Base-by-base conservation (phyloP, 2,113 vertebrate species). In the Melanerpes aurifrons region DNA sequence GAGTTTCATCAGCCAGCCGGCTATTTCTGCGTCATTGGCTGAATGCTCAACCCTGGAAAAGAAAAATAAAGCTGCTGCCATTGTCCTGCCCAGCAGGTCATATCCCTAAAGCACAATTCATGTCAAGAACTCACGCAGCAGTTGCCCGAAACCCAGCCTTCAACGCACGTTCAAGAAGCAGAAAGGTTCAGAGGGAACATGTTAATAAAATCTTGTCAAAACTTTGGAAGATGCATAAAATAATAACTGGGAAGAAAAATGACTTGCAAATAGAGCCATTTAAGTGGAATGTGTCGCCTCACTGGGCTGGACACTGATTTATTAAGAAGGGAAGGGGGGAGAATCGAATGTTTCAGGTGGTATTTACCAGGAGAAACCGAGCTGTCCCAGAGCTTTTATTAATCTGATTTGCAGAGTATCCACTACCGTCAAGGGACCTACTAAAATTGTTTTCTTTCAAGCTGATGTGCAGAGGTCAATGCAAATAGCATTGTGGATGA, bases 71-170 rank as follows among this genome's bases (percentile, higher is more conserved):
- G 95, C 91, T 97, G 93, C 95, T 98, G 95, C 96, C 97, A 96
- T 91, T 96, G 97, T 97, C 96, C 96, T 96, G 96, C 95, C 95
- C 97, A 97, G 95, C 91, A 90, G 96, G 97, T 93, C 74, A 40
- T 43, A 93, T 97, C 97, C 97, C 97, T 96, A 69, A 97, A 97
- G 94, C 89, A 97, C 96, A 94, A 96, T 97, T 98, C 97, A 97
- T 98, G 97, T 97, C 98, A 97, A 97, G 97, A 98, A 97, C 95
- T 79, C 43, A 67, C 93, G 87, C 73, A 81, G 87, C 90, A 82
- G 75, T 53, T 77, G 32, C 70, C 75, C 67, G 57, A 93, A 93
- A 59, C 74, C 2, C 26, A 78, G 58, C 83, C 53, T 94, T 94
- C 71, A 37, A 15, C 14, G 11, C 80, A 68, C 14, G 0, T 76